These are phyloP conservation scores for Hyla sarda DNA, from an alignment of 2,113 vertebrate genomes.

Conservation along the genomic window DNA sequence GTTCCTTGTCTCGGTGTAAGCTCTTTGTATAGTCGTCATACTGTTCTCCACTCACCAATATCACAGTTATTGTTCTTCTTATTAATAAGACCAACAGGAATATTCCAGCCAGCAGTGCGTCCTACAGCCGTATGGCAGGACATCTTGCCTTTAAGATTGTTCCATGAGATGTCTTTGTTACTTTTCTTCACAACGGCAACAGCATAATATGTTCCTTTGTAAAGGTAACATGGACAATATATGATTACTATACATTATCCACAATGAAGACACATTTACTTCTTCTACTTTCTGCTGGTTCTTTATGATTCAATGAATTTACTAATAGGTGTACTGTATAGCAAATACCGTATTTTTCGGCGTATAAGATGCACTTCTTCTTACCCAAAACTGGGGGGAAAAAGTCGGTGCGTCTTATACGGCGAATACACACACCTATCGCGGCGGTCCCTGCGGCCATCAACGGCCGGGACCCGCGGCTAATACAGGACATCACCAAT, in stretches of 20 bases:
- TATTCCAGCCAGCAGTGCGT: slow-evolving; percentile 88
- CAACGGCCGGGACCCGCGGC: too few species aligned
- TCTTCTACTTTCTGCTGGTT: background rate
- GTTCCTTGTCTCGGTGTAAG: background rate
- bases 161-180: slow-evolving; percentile 71
- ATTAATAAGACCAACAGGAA: slow-evolving; percentile 83
- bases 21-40: background rate
- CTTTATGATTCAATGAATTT: too few species aligned
- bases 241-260: background rate
- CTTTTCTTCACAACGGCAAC: slow-evolving; percentile 86
- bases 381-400: too few species aligned
- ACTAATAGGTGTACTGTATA: too few species aligned
- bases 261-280: background rate
- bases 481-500: too few species aligned
- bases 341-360: too few species aligned
- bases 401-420: too few species aligned
- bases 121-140: slow-evolving; percentile 84
- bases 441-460: too few species aligned
- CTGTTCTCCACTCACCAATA: slow-evolving; percentile 75
- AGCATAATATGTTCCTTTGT: slow-evolving; percentile 71
- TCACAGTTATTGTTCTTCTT: slow-evolving; percentile 71
- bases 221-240: background rate
- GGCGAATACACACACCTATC: too few species aligned
- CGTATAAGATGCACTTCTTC: too few species aligned
- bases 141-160: slow-evolving; percentile 75